phyloP scores from a whole-genome alignment of 1,140 invertebrate species.

The Medauroidea extradentata region DNA sequence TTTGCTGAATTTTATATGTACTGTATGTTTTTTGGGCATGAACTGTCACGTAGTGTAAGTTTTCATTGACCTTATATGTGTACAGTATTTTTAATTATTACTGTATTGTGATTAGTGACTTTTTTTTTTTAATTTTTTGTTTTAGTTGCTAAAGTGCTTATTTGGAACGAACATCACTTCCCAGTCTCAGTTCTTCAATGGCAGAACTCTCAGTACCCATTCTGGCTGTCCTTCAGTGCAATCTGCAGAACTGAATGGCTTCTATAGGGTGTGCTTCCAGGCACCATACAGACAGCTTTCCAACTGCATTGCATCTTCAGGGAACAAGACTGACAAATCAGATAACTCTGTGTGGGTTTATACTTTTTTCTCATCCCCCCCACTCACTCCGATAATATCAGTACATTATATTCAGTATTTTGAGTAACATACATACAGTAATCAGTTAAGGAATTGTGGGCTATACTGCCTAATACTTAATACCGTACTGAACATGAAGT shows the following conservation, averaged over 20 bases:
- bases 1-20: too few relatives aligned
- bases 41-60: too few relatives aligned
- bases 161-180: conserved; percentile 74
- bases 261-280: conserved; percentile 24
- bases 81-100: background rate
- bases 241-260: background rate
- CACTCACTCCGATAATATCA: too few relatives aligned
- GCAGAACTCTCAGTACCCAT: background rate
- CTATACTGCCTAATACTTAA: too few relatives aligned
- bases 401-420: too few relatives aligned
- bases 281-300: conserved; percentile 32
- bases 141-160: conserved; percentile 71
- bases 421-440: too few relatives aligned
- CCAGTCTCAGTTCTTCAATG: conserved; percentile 45
- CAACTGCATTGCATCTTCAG: conserved; percentile 29
- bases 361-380: too few relatives aligned
- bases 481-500: too few relatives aligned
- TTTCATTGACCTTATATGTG: background rate
- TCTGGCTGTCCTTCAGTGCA: background rate
- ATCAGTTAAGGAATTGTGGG: too few relatives aligned
- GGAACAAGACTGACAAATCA: conserved; percentile 18
- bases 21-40: too few relatives aligned
- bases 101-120: background rate
- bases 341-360: too few relatives aligned
- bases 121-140: conserved; percentile 5